Evolutionary conservation across 2,113 vertebrate genomes (phyloP).

Genomic region (Steatornis caripensis): DNA sequence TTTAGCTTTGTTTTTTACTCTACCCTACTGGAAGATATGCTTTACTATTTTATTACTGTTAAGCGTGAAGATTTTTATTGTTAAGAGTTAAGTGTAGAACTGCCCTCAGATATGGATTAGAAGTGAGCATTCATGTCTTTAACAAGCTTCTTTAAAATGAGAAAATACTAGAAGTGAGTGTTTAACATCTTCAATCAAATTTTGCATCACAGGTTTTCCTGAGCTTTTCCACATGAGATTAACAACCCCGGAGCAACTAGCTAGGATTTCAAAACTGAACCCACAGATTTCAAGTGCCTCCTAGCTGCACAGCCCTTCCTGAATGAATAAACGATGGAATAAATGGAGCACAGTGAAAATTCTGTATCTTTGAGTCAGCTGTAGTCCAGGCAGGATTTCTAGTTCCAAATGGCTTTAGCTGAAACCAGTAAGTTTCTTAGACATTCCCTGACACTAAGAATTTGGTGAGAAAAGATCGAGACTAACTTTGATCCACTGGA

Average conservation of each 20-base stretch:
- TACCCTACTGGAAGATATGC: neutral
- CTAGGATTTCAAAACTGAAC: neutral
- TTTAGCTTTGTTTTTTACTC: neutral
- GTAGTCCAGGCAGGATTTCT: neutral
- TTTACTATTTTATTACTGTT: neutral
- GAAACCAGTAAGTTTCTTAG: neutral
- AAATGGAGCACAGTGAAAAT: neutral
- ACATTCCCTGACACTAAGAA: neutral
- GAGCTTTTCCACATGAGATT: neutral
- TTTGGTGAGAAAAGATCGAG: neutral
- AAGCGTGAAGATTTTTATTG: neutral
- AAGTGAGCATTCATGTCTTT: neutral
- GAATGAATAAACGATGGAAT: neutral
- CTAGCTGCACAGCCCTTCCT: neutral
- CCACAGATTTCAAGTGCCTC: neutral
- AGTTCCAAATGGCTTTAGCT: neutral
- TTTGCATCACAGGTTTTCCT: neutral
- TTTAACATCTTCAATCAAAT: neutral
- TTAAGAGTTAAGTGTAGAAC: neutral
- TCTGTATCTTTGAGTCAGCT: neutral
- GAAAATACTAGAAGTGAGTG: neutral
- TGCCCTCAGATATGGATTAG: neutral
- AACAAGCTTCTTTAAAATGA: neutral
- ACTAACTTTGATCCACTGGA: neutral
- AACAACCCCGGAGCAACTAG: neutral